Evolutionary conservation across 2,888 invertebrate genomes (phyloP), one percentile per base, ranked within the genome.

Genomic region (Tanytarsus gracilentus): DNA sequence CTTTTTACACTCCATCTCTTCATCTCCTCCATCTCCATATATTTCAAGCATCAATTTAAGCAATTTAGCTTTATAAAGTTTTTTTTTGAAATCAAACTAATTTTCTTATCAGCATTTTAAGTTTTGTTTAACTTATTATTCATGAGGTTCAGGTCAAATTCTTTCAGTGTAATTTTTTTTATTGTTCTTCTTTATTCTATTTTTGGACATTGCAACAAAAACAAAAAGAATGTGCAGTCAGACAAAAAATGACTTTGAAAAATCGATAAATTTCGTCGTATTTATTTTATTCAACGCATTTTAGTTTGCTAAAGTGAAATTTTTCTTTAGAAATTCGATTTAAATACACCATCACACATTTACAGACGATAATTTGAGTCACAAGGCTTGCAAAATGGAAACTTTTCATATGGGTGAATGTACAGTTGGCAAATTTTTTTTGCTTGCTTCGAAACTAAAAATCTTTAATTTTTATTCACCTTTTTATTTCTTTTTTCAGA

Each of bases 61-160:
- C 21, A 33, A 11, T 30, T 33, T n/a, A 33, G 14, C 33, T 21
- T 14, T 14, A 14, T 14, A 30, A 48, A 48, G 21, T 26, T 49
- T 11, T 49, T 49, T 16, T 21, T 14, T 44, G 23, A 44, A 21
- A 18, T 62, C 61, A 62, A 55, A 48, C 61, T 61, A 48, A 53
- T 50, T 62, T 56, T 56, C 55, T 61, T 51, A 62, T 26, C 40
- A 62, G 40, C 58, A 62, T 21, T 59, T 56, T 18, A 33, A 48
- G 61, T 30, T 30, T 9, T 30, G n/a, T n/a, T n/a, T n/a, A n/a
- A n/a, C n/a, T n/a, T n/a, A n/a, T n/a, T n/a, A n/a, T n/a, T n/a
- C n/a, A n/a, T n/a, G n/a, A n/a, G n/a, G n/a, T n/a, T n/a, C n/a
- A n/a, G n/a, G n/a, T n/a, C n/a, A n/a, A n/a, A n/a, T n/a, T n/a